Conservation (phyloP, 1,140 invertebrate genomes). For the Leptinotarsa defecta region DNA sequence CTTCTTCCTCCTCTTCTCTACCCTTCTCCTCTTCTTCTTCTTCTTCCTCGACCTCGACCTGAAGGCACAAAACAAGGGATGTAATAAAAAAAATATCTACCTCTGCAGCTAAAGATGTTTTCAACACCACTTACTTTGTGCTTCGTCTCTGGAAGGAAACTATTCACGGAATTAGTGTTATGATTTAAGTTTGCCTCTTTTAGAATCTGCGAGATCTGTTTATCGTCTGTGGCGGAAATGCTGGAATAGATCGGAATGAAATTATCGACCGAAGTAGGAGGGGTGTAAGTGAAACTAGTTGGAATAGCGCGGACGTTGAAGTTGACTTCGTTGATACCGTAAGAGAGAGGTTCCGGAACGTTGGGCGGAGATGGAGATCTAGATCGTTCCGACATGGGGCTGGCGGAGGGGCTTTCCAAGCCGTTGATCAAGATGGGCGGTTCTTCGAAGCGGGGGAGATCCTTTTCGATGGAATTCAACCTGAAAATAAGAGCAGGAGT, state of each 20-base stretch:
- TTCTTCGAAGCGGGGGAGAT: conserved; percentile 43
- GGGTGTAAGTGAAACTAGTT: conserved; percentile 37
- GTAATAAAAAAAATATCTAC: no score
- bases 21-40: background rate
- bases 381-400: conserved; percentile 43
- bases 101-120: no score
- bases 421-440: conserved; percentile 42
- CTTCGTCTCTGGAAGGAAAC: background rate
- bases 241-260: conserved; percentile 40
- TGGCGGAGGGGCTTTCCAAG: conserved; percentile 38
- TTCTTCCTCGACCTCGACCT: background rate
- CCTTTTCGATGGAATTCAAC: conserved; percentile 43
- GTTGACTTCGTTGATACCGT: conserved; percentile 40
- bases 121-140: conserved; percentile 3
- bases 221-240: conserved; percentile 41
- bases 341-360: conserved; percentile 39
- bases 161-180: conserved; percentile 17
- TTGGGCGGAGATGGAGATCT: conserved; percentile 51
- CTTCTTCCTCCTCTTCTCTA: conserved; percentile 25
- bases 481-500: conserved; percentile 30
- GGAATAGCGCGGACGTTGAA: conserved; percentile 18
- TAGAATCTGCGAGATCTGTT: conserved; percentile 53
- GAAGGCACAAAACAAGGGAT: background rate
- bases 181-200: conserved; percentile 52
- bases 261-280: conserved; percentile 30